phyloP scores from a whole-genome alignment of 2,888 invertebrate genomes.

The Belgica antarctica region DNA sequence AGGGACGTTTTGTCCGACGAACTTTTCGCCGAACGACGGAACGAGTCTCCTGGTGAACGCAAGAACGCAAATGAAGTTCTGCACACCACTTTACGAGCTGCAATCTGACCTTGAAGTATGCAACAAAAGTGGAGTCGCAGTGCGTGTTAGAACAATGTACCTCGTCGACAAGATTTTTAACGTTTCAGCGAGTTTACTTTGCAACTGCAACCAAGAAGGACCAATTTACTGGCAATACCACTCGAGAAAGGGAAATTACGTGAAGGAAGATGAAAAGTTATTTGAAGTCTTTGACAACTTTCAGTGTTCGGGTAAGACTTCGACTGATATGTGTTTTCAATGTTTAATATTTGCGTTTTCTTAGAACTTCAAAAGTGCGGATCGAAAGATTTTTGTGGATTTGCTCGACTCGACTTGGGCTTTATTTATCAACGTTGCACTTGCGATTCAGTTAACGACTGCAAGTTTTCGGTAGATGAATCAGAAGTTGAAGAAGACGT shows the following conservation, averaged over 20 bases:
- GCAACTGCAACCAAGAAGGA: slow-evolving; percentile 10
- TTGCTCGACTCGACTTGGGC: slow-evolving; percentile 60
- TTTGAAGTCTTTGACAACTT: slow-evolving; percentile 25
- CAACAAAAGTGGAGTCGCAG: background rate
- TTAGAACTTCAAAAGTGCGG: slow-evolving; percentile 58
- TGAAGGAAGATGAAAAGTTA: slow-evolving; percentile 3
- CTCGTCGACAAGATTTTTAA: background rate
- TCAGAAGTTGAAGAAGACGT: slow-evolving; percentile 54
- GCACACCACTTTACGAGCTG: background rate
- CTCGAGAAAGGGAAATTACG: background rate
- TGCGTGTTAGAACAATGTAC: slow-evolving; percentile 8
- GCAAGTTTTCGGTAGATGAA: slow-evolving; percentile 57
- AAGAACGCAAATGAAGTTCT: slow-evolving; percentile 44
- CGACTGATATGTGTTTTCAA: slow-evolving; percentile 10
- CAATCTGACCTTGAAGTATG: background rate
- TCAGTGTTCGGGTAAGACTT: slow-evolving; percentile 26
- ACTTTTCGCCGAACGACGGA: background rate
- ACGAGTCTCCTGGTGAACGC: slow-evolving; percentile 9
- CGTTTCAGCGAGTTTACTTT: background rate
- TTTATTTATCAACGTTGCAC: slow-evolving; percentile 64
- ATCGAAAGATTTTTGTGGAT: slow-evolving; percentile 62
- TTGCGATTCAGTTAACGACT: slow-evolving; percentile 62
- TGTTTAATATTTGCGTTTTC: slow-evolving; percentile 51
- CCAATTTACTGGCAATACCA: slow-evolving; percentile 40
- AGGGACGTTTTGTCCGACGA: slow-evolving; percentile 26